Percentiles rank a stretch among this genome's conserved stretches.
These are phyloP conservation scores for Paradoxurus hermaphroditus DNA, from an alignment of 2,113 vertebrate species.

Conservation along the genomic window DNA sequence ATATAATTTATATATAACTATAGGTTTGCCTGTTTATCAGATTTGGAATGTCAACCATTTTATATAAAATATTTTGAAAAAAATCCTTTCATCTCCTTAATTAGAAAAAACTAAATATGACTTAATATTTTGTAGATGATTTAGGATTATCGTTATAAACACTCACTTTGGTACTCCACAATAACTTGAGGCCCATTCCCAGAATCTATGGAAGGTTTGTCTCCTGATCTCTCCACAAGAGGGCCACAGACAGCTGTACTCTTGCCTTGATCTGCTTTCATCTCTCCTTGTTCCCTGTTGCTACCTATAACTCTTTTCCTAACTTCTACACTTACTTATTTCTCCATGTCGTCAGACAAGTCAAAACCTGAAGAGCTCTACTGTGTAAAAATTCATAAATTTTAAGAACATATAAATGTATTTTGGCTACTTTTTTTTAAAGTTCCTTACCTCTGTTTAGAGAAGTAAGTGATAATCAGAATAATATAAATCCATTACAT, in stretches of 20 bases:
- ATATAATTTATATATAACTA: neutral
- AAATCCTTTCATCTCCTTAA: neutral
- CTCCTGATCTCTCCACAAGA: neutral
- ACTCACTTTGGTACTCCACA: neutral
- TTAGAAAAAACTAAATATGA: neutral
- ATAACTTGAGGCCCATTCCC: neutral
- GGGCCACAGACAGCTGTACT: neutral
- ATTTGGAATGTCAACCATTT: neutral
- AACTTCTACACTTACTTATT: neutral
- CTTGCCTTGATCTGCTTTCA: neutral
- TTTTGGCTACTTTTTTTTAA: neutral
- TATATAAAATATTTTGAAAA: neutral
- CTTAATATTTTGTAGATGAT: neutral
- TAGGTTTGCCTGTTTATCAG: neutral
- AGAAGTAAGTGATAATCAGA: neutral
- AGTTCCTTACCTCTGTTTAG: neutral
- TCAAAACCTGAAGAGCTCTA: neutral
- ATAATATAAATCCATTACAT: neutral
- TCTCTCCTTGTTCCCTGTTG: neutral
- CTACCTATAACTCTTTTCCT: neutral
- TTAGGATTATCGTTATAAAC: neutral
- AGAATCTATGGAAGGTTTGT: neutral
- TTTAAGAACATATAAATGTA: neutral
- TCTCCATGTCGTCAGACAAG: neutral
- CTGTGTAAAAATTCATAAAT: neutral